These are phyloP conservation scores for Papilio polyxenes DNA, from an alignment of 1,140 invertebrate genomes.

Conservation along the genomic window DNA sequence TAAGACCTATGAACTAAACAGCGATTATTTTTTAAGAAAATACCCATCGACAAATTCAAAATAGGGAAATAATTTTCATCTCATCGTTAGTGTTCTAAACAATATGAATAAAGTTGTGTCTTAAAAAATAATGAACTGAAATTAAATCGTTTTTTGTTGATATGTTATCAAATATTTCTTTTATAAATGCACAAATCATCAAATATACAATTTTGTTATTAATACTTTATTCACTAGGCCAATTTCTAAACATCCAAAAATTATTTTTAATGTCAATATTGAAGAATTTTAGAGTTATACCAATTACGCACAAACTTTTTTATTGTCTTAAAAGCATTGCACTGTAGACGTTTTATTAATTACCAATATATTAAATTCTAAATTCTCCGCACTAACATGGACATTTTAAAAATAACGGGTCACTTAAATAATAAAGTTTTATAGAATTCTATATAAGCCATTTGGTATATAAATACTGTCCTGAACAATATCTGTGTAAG, in stretches of 20 bases:
- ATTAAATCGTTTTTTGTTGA: background rate
- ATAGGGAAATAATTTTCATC: background rate
- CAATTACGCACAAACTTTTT: background rate
- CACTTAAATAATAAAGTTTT: conserved; percentile 52
- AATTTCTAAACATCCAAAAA: background rate
- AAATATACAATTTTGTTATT: background rate
- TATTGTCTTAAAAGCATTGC: conserved; percentile 20
- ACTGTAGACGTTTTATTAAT: background rate
- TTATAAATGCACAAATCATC: background rate
- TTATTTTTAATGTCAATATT: background rate
- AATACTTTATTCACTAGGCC: background rate
- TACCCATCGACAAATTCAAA: background rate
- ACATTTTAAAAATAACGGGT: conserved; percentile 21
- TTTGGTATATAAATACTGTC: conserved; percentile 76
- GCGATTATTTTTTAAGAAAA: conserved; percentile 33
- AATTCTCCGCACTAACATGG: conserved; percentile 8
- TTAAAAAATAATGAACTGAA: background rate
- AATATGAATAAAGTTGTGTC: background rate
- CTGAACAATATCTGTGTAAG: conserved; percentile 54
- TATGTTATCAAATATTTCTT: background rate
- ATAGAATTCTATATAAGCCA: conserved; percentile 65
- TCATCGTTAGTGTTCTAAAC: too few species aligned
- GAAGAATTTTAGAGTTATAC: background rate
- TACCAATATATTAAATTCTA: conserved; percentile 7
- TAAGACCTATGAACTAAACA: conserved; percentile 62